phyloP scores from a whole-genome alignment of 1,140 invertebrate genomes.

The Drosophila kikkawai region DNA sequence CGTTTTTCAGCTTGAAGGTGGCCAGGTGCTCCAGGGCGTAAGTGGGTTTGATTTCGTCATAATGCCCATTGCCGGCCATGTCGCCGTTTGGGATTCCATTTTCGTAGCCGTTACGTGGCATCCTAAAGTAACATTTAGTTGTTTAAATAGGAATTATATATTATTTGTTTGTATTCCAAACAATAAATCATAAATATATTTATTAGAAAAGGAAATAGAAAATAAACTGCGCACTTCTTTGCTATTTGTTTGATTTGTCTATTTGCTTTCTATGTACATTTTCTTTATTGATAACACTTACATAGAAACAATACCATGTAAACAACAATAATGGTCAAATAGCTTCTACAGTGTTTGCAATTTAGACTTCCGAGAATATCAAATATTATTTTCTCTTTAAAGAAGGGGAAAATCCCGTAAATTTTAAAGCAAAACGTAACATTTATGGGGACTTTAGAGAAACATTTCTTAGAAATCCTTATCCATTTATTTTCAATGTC shows the following conservation, averaged over 20 bases:
- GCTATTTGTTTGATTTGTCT: background rate
- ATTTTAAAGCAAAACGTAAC: background rate
- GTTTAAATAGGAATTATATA: background rate
- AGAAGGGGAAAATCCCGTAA: background rate
- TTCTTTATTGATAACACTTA: conserved; percentile 16
- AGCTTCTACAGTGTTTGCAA: background rate
- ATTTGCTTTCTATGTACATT: conserved; percentile 4
- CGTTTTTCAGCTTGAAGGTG: conserved; percentile 78
- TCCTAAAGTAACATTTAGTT: background rate
- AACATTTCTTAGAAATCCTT: background rate
- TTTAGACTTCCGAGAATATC: background rate
- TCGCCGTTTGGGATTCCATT: conserved; percentile 56
- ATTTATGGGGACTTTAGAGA: background rate
- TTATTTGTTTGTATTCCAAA: background rate
- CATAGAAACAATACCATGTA: conserved; percentile 3
- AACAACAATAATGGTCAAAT: background rate
- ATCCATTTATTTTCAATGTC: background rate
- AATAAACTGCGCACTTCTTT: conserved; percentile 15
- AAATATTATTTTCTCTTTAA: background rate
- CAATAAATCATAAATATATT: background rate
- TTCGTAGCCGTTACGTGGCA: conserved; percentile 75
- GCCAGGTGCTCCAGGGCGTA: conserved; percentile 80
- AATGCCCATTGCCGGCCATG: conserved; percentile 26
- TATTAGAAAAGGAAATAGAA: background rate
- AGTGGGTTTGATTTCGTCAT: conserved; percentile 71